Conservation (phyloP, 2,888 invertebrate species). For the Pogonocherus hispidulus region DNA sequence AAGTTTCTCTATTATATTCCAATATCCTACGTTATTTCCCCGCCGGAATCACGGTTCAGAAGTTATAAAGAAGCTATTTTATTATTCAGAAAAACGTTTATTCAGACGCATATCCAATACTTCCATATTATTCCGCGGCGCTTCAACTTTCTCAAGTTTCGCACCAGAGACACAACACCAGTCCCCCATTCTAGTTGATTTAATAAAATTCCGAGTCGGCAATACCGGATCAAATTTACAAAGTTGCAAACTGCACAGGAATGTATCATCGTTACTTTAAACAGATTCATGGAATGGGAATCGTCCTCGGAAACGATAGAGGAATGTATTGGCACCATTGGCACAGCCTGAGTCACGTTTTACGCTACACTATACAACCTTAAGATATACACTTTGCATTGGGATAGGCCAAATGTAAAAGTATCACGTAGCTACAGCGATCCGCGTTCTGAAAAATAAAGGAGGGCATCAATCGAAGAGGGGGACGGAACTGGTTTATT, state of each 20-base stretch:
- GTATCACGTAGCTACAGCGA: slow-evolving; percentile 62
- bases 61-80: not conserved
- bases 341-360: slow-evolving; percentile 57
- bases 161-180: slow-evolving; percentile 26
- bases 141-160: slow-evolving; percentile 43
- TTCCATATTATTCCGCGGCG: slow-evolving; percentile 34
- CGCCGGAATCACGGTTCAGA: not conserved
- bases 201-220: slow-evolving; percentile 40
- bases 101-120: slow-evolving; percentile 26
- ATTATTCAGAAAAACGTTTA: slow-evolving; percentile 16
- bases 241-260: slow-evolving; percentile 31
- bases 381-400: slow-evolving; percentile 59
- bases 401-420: slow-evolving; percentile 64
- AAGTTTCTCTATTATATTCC: slow-evolving; percentile 1
- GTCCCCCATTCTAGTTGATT: slow-evolving; percentile 36
- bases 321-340: slow-evolving; percentile 53
- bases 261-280: slow-evolving; percentile 32
- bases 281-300: slow-evolving; percentile 24
- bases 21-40: not conserved
- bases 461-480: slow-evolving; percentile 44
- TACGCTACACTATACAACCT: slow-evolving; percentile 51
- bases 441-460: slow-evolving; percentile 55
- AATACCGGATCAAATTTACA: slow-evolving; percentile 32
- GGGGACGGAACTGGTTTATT: slow-evolving; percentile 40
- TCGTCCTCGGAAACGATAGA: slow-evolving; percentile 18